Percentiles rank a stretch among this genome's conserved stretches.
phyloP scores from a whole-genome alignment of 2,113 vertebrate genomes.

The Oreochromis niloticus region DNA sequence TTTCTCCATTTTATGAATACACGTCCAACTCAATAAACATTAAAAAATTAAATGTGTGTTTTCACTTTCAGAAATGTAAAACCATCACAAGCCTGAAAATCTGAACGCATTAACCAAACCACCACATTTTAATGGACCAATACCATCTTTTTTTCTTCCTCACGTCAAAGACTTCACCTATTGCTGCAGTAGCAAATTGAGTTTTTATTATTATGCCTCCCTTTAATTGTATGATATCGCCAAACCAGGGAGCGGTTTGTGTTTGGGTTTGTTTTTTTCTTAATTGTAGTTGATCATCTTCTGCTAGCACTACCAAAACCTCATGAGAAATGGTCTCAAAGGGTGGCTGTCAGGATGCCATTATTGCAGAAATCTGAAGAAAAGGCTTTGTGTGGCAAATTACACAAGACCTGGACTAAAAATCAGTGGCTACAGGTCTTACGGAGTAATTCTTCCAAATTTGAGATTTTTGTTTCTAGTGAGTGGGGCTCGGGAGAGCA shows the following conservation, averaged over 20 bases:
- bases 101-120: not conserved
- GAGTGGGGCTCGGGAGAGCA: accelerated
- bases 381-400: not conserved
- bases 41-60: not conserved
- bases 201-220: not conserved
- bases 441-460: not conserved
- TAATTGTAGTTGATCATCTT: not conserved
- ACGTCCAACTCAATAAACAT: conserved; percentile 9
- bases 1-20: not conserved
- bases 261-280: not conserved
- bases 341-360: not conserved
- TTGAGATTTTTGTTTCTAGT: not conserved
- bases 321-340: not conserved
- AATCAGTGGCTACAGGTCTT: accelerated
- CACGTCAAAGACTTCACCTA: not conserved
- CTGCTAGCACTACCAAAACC: not conserved
- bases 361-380: not conserved
- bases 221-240: not conserved
- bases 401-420: not conserved
- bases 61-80: not conserved
- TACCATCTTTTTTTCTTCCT: accelerated
- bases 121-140: accelerated
- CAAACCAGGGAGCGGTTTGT: accelerated
- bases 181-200: accelerated
- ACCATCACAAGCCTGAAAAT: not conserved